Conservation (phyloP, 2,113 vertebrate species). For the Nerophis ophidion region DNA sequence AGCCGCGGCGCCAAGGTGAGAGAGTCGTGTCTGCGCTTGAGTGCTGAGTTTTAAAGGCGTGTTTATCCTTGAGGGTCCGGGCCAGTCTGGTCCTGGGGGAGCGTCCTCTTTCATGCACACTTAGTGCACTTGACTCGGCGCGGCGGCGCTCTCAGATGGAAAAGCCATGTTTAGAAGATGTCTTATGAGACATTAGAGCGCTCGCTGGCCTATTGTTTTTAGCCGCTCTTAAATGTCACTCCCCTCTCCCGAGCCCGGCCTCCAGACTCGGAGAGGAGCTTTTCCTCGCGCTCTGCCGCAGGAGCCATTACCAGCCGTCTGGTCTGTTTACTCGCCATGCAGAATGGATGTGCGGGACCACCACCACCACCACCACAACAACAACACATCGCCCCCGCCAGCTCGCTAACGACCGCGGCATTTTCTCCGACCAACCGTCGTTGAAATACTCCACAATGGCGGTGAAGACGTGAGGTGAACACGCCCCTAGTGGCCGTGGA, state of each 20-base stretch:
- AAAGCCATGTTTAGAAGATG: slow-evolving; percentile 74
- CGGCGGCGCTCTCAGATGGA: slow-evolving; percentile 73
- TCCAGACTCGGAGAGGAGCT: too few relatives aligned
- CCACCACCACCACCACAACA: too few relatives aligned
- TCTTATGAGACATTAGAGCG: slow-evolving; percentile 72
- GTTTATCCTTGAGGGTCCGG: slow-evolving; percentile 71
- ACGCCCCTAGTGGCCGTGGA: too few relatives aligned
- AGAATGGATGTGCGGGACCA: slow-evolving; percentile 37
- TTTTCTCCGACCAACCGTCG: too few relatives aligned
- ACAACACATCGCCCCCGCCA: too few relatives aligned
- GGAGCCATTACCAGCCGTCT: slow-evolving; percentile 37
- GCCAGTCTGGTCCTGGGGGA: slow-evolving; percentile 65
- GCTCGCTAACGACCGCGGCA: too few relatives aligned
- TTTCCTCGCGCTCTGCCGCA: neutral
- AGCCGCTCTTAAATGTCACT: slow-evolving; percentile 71
- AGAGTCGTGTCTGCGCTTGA: slow-evolving; percentile 25
- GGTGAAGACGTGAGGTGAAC: too few relatives aligned
- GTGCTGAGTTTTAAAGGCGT: slow-evolving; percentile 63
- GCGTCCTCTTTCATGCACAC: slow-evolving; percentile 71
- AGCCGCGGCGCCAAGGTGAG: too few relatives aligned
- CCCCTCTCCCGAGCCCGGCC: slow-evolving; percentile 62
- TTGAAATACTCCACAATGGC: too few relatives aligned
- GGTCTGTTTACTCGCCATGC: slow-evolving; percentile 42
- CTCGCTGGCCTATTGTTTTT: slow-evolving; percentile 67
- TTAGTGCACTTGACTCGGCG: slow-evolving; percentile 76